These are phyloP conservation scores for Corvus hawaiiensis DNA, from an alignment of 2,113 vertebrate genomes.

Conservation along the genomic window DNA sequence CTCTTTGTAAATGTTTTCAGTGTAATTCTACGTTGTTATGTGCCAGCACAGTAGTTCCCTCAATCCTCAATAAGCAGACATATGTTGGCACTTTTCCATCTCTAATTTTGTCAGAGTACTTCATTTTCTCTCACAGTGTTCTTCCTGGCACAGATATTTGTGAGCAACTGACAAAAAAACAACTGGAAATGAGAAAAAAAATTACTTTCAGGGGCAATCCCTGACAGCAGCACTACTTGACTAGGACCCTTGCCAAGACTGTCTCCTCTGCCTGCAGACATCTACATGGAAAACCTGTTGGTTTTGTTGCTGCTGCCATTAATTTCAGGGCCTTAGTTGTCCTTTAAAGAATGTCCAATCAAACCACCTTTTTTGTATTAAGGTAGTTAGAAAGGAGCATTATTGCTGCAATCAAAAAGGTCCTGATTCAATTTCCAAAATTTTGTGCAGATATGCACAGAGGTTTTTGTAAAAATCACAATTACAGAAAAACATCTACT, in stretches of 20 bases:
- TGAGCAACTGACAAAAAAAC: not conserved
- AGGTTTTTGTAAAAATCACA: not conserved
- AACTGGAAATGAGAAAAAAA: not conserved
- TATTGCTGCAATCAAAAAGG: not conserved
- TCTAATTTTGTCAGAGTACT: slow-evolving; percentile 19
- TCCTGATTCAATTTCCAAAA: not conserved
- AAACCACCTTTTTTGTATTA: not conserved
- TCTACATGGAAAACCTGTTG: not conserved
- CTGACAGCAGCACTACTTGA: not conserved
- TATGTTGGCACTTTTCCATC: slow-evolving; percentile 6
- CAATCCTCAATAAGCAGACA: slow-evolving; percentile 11
- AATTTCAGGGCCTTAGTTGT: not conserved
- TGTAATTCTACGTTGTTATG: not conserved
- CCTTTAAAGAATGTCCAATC: not conserved
- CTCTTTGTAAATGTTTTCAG: not conserved
- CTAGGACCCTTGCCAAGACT: not conserved
- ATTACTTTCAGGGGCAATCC: not conserved
- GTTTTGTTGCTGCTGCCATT: not conserved
- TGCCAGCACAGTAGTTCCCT: slow-evolving; percentile 2
- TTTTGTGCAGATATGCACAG: not conserved
- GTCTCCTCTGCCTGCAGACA: not conserved
- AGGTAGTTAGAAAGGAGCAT: not conserved
- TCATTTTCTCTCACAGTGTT: slow-evolving; percentile 5
- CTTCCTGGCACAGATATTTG: slow-evolving; percentile 9
- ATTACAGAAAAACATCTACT: not conserved